Evolutionary conservation across 2,113 vertebrate genomes (phyloP).

Genomic region (Pipra filicauda): DNA sequence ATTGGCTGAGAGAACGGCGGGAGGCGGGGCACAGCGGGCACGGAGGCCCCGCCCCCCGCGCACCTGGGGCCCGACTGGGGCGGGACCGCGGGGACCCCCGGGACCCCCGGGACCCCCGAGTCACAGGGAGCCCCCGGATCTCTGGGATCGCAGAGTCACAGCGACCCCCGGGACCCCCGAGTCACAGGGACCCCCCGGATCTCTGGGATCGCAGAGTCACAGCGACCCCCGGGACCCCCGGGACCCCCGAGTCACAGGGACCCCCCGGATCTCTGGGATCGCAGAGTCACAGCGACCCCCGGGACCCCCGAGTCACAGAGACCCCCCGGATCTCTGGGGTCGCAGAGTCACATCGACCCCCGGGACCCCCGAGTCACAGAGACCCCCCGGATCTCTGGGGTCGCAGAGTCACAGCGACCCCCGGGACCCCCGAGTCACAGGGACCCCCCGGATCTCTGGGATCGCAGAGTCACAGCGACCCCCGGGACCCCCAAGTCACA

Average conservation of each 20-base stretch:
- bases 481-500: no score
- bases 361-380: not conserved
- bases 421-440: not conserved
- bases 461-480: not conserved
- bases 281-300: not conserved
- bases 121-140: not conserved
- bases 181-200: rapidly evolving
- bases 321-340: not conserved
- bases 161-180: not conserved
- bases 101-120: not conserved
- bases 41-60: not conserved
- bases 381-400: not conserved
- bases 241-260: not conserved
- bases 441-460: not conserved
- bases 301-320: not conserved
- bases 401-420: not conserved
- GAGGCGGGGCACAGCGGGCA: not conserved
- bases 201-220: not conserved
- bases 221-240: not conserved
- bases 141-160: not conserved
- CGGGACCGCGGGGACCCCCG: not conserved
- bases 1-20: not conserved
- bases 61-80: constrained; percentile 8
- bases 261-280: not conserved
- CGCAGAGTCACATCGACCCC: not conserved